Percentiles rank a stretch among this genome's conserved stretches.
Evolutionary conservation across 2,888 invertebrate species (phyloP).

Genomic region (Timandra comae): DNA sequence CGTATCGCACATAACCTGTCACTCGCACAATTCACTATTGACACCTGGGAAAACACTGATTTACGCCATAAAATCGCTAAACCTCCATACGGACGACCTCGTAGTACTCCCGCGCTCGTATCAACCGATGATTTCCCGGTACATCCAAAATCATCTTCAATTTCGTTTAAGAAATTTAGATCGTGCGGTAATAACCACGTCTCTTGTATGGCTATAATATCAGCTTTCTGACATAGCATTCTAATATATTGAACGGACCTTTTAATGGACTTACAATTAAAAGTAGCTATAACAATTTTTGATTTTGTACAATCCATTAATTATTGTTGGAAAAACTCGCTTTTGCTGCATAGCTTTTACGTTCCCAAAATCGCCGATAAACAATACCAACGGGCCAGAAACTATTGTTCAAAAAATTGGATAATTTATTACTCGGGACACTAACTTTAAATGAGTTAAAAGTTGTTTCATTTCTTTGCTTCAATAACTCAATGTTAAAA

Average conservation of each 20-base stretch:
- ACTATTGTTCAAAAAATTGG: slow-evolving; percentile 1
- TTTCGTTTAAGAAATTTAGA: no score
- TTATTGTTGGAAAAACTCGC: neutral
- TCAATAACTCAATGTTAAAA: neutral
- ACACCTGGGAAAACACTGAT: no score
- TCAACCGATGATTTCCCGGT: no score
- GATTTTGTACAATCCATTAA: slow-evolving; percentile 1
- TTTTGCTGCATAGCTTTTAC: slow-evolving; percentile 2
- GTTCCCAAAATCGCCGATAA: slow-evolving; percentile 2
- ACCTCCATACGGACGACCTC: slow-evolving; percentile 1
- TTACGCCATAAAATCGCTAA: no score
- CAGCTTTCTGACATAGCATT: no score
- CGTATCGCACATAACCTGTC: no score
- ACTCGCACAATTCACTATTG: no score
- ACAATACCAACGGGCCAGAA: slow-evolving; percentile 4
- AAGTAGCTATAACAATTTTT: slow-evolving; percentile 1
- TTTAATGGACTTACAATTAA: slow-evolving; percentile 10
- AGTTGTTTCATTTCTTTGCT: neutral
- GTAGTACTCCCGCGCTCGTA: no score
- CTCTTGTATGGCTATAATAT: no score
- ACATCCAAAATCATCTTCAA: no score
- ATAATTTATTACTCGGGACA: neutral
- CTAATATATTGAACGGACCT: no score
- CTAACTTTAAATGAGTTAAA: slow-evolving; percentile 3
- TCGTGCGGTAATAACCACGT: no score